Evolutionary conservation across 1,140 invertebrate genomes (phyloP).

Genomic region (Metaphire vulgaris): DNA sequence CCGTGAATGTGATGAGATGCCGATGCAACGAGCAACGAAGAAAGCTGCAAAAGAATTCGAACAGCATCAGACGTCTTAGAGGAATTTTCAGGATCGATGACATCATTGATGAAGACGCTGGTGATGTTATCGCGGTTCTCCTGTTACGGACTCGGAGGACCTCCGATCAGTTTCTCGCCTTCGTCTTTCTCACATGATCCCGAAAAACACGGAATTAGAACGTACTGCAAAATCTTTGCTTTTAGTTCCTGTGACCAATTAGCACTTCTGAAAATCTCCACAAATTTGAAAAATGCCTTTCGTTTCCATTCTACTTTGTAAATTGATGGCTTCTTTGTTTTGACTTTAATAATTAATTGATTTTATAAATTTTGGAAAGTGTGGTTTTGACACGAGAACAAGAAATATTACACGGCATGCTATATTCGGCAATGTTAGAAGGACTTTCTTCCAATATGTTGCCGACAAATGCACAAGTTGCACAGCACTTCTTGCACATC

Average conservation of each 20-base stretch:
- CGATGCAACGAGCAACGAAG: conserved; percentile 87
- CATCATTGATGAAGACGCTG: conserved; percentile 78
- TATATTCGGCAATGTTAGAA: no score
- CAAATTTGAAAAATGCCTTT: conserved; percentile 88
- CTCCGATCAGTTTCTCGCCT: conserved; percentile 72
- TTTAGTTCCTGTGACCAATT: conserved; percentile 70
- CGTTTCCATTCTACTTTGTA: conserved; percentile 92
- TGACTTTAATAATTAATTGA: no score
- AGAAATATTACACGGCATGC: no score
- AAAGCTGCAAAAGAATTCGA: conserved; percentile 87
- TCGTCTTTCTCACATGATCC: conserved; percentile 86
- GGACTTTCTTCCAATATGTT: no score
- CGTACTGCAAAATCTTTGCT: conserved; percentile 82
- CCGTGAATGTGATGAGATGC: conserved; percentile 93
- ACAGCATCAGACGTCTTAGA: conserved; percentile 81
- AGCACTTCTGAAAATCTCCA: conserved; percentile 74
- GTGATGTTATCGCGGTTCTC: conserved; percentile 86
- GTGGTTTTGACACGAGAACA: no score
- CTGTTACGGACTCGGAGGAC: conserved; percentile 67
- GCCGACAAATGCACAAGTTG: no score
- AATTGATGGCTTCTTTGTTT: no score
- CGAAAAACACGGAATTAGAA: conserved; percentile 91
- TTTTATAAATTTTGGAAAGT: no score
- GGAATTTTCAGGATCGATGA: conserved; percentile 84
- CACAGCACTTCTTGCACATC: no score